Conservation (phyloP, 2,113 vertebrate genomes). For the Heptranchias perlo region DNA sequence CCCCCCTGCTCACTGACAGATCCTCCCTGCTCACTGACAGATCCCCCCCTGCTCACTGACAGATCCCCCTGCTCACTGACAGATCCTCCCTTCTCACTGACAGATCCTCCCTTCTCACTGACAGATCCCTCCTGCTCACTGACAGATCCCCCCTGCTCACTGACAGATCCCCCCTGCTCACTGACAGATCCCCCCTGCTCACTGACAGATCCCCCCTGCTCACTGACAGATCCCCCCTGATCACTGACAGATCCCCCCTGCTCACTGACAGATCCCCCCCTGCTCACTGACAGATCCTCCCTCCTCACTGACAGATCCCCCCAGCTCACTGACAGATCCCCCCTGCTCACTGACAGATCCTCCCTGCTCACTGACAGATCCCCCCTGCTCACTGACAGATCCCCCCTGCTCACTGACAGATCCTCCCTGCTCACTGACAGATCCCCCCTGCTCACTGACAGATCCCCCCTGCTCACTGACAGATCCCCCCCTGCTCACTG, state of each 20-base stretch:
- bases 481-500: too few species aligned
- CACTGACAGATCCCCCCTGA: neutral
- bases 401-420: neutral
- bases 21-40: neutral
- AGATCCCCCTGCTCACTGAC: too few species aligned
- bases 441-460: neutral
- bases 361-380: neutral
- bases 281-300: too few species aligned
- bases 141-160: neutral
- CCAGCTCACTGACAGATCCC: neutral
- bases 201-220: neutral
- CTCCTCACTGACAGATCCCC: too few species aligned
- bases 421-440: neutral
- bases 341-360: fast-evolving
- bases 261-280: neutral
- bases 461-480: neutral
- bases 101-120: neutral
- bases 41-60: neutral
- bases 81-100: neutral
- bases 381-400: fast-evolving
- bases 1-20: fast-evolving
- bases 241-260: neutral
- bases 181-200: neutral
- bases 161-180: neutral
- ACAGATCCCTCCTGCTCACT: neutral